phyloP scores from a whole-genome alignment of 2,797 vertebrate genomes.

The Neomorphus geoffroyi region DNA sequence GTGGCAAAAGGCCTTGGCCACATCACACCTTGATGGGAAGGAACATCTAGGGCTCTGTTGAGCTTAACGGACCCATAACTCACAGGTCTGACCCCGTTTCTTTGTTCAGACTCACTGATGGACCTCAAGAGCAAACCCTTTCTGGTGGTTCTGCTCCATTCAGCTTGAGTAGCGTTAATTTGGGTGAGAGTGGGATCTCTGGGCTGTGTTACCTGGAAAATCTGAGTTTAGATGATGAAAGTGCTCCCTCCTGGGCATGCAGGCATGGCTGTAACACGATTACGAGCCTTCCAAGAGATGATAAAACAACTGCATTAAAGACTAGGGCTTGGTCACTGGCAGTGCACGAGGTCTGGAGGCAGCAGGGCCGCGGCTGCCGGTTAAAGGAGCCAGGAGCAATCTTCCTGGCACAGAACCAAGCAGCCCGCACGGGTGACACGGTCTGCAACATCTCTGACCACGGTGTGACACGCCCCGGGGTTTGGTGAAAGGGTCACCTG shows the following conservation, averaged over 20 bases:
- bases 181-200: slow-evolving; percentile 11
- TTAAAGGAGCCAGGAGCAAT: not conserved
- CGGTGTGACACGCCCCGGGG: not conserved
- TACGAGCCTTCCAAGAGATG: slow-evolving; percentile 8
- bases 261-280: slow-evolving; percentile 6
- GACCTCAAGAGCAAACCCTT: not conserved
- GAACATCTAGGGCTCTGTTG: not conserved
- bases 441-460: not conserved
- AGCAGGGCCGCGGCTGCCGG: not conserved
- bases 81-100: not conserved
- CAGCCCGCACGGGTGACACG: not conserved
- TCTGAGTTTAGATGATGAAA: not conserved
- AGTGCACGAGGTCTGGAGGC: not conserved
- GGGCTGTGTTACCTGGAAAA: slow-evolving; percentile 39
- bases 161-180: not conserved
- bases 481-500: not conserved
- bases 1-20: not conserved
- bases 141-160: not conserved
- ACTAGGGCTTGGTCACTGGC: not conserved
- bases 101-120: not conserved
- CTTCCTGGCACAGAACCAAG: not conserved
- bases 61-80: not conserved
- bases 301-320: slow-evolving; percentile 22
- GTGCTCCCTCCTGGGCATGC: slow-evolving; percentile 8
- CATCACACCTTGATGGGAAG: fast-evolving